Conservation (phyloP, 2,113 vertebrate species). For the Siniperca chuatsi region DNA sequence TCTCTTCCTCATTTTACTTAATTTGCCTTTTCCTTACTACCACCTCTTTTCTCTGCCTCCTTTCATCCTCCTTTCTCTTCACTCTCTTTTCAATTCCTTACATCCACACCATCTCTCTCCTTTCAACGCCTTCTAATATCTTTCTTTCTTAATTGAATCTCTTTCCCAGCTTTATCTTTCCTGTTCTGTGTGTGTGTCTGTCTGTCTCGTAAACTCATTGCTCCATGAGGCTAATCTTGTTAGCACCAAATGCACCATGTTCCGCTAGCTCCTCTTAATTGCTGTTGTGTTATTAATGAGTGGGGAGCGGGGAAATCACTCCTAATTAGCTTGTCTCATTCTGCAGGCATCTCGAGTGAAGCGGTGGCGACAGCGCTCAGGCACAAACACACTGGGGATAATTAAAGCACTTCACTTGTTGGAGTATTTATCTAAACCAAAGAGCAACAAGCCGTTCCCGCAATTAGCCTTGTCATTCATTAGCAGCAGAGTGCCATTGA, state of each 20-base stretch:
- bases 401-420: constrained; percentile 96
- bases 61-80: constrained; percentile 11
- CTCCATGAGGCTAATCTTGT: constrained; percentile 86
- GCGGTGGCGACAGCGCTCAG: constrained; percentile 58
- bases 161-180: constrained; percentile 10
- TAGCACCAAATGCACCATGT: constrained; percentile 89
- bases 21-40: constrained; percentile 6
- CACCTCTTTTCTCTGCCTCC: background rate
- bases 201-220: constrained; percentile 80
- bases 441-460: constrained; percentile 84
- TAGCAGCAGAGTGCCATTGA: constrained; percentile 77
- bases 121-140: constrained; percentile 53
- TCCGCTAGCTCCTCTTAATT: constrained; percentile 95
- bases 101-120: constrained; percentile 31
- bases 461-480: constrained; percentile 87
- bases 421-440: constrained; percentile 97
- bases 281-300: constrained; percentile 99
- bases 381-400: constrained; percentile 95
- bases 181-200: constrained; percentile 21
- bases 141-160: constrained; percentile 46
- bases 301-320: constrained; percentile 93
- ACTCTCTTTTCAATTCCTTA: constrained; percentile 26
- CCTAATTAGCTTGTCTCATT: constrained; percentile 98
- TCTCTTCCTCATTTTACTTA: constrained; percentile 21
- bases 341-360: constrained; percentile 85